Conservation (phyloP, 2,797 vertebrate species). For the Podargus strigoides region DNA sequence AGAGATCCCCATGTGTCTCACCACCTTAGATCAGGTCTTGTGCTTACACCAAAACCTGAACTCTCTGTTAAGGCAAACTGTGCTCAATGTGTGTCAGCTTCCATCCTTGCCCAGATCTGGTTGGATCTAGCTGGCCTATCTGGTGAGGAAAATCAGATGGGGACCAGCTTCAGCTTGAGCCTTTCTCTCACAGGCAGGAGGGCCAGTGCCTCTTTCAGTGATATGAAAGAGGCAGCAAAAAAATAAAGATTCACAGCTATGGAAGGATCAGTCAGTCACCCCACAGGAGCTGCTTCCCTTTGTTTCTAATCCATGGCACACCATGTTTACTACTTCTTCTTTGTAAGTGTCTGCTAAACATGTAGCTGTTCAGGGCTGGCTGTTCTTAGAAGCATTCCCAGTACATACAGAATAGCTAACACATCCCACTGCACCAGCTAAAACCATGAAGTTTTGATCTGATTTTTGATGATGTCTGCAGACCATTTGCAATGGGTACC, state of each 20-base stretch:
- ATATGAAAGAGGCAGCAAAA: not conserved
- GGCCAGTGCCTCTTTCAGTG: not conserved
- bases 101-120: not conserved
- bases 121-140: not conserved
- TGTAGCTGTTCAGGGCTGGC: not conserved
- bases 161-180: not conserved
- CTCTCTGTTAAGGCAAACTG: not conserved
- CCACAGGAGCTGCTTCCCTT: not conserved
- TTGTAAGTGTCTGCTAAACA: not conserved
- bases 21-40: not conserved
- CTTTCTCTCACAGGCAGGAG: not conserved
- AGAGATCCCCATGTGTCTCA: not conserved
- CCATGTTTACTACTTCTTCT: not conserved
- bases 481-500: not conserved
- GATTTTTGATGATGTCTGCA: not conserved
- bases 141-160: not conserved
- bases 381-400: not conserved
- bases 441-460: not conserved
- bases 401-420: not conserved
- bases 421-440: not conserved
- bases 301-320: not conserved
- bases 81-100: not conserved
- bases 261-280: not conserved
- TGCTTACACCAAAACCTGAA: not conserved
- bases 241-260: not conserved